These are phyloP conservation scores for Drosophila demipolita DNA, from an alignment of 2,888 invertebrate species.

Conservation along the genomic window DNA sequence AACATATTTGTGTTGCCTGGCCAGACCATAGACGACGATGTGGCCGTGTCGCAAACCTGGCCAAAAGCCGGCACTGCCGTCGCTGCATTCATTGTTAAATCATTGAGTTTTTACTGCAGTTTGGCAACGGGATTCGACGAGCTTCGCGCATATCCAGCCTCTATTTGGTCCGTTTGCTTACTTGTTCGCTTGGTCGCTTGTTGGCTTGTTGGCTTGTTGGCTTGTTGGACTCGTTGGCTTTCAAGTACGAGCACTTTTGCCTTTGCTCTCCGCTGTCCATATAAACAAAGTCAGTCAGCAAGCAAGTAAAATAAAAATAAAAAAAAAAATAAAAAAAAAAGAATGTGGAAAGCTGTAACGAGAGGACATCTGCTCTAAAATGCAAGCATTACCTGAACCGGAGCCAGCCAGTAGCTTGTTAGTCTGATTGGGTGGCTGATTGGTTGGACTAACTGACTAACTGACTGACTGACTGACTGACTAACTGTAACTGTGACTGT, in stretches of 20 bases:
- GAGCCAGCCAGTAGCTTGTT: slow-evolving; percentile 59
- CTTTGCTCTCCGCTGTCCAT: slow-evolving; percentile 42
- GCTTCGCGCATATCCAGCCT: slow-evolving; percentile 68
- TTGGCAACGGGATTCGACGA: slow-evolving; percentile 77
- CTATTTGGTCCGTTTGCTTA: slow-evolving; percentile 53
- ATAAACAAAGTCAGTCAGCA: slow-evolving; percentile 70
- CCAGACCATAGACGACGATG: slow-evolving; percentile 40
- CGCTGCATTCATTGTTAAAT: slow-evolving; percentile 81
- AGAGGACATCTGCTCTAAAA: slow-evolving; percentile 72
- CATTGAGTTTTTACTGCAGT: slow-evolving; percentile 82
- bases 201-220: slow-evolving; percentile 3
- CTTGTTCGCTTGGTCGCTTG: slow-evolving; percentile 5
- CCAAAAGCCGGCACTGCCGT: slow-evolving; percentile 32
- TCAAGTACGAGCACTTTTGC: slow-evolving; percentile 38
- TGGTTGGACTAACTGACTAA: slow-evolving; percentile 59
- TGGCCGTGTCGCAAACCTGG: slow-evolving; percentile 41
- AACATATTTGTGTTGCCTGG: slow-evolving; percentile 63
- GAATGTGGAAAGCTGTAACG: slow-evolving; percentile 29
- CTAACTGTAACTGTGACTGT: slow-evolving; percentile 24
- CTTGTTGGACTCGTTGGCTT: slow-evolving; percentile 35
- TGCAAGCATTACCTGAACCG: slow-evolving; percentile 57
- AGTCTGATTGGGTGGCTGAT: slow-evolving; percentile 79
- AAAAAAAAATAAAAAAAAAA: slow-evolving; percentile 67
- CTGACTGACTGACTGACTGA: slow-evolving; percentile 40
- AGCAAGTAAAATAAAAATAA: slow-evolving; percentile 52